A percentile compares a stretch with the other conserved stretches of the same genome.
These are phyloP conservation scores for Drosophila takahashii DNA, from an alignment of 1,140 invertebrate genomes.

Conservation along the genomic window DNA sequence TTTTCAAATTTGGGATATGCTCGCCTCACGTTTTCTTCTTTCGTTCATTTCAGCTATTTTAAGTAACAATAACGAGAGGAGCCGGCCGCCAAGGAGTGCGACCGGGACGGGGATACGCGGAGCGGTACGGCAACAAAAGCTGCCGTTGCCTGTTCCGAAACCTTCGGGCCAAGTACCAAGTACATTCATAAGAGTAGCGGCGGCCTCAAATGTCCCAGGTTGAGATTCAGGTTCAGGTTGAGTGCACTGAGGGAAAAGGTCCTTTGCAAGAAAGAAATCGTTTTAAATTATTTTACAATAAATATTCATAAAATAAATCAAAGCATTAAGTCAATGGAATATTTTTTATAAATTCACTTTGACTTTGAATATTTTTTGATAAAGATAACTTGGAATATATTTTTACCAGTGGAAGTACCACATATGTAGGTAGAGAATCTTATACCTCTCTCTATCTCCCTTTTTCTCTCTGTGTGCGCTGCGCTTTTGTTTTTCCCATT, in stretches of 20 bases:
- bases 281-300: background rate
- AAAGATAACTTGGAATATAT: background rate
- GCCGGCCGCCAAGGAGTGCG: conserved; percentile 12
- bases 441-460: conserved; percentile 6
- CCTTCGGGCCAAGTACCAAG: conserved; percentile 70
- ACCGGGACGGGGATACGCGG: conserved; percentile 16
- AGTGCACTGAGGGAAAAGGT: conserved; percentile 2
- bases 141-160: conserved; percentile 44
- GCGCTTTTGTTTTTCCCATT: conserved; percentile 81
- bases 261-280: background rate
- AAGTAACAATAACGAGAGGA: conserved; percentile 73
- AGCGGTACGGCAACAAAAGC: conserved; percentile 36
- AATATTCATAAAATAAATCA: background rate
- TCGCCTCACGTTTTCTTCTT: conserved; percentile 60
- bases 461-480: conserved; percentile 33
- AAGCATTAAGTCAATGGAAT: background rate
- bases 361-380: background rate
- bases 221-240: conserved; percentile 63
- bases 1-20: conserved; percentile 79
- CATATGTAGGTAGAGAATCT: conserved; percentile 69
- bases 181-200: conserved; percentile 71
- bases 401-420: conserved; percentile 11
- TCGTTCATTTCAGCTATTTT: conserved; percentile 75
- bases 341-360: background rate
- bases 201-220: conserved; percentile 58